Evolutionary conservation across 2,888 invertebrate genomes (phyloP), one percentile per base, ranked within the genome.

Genomic region (Pandemis corylana): DNA sequence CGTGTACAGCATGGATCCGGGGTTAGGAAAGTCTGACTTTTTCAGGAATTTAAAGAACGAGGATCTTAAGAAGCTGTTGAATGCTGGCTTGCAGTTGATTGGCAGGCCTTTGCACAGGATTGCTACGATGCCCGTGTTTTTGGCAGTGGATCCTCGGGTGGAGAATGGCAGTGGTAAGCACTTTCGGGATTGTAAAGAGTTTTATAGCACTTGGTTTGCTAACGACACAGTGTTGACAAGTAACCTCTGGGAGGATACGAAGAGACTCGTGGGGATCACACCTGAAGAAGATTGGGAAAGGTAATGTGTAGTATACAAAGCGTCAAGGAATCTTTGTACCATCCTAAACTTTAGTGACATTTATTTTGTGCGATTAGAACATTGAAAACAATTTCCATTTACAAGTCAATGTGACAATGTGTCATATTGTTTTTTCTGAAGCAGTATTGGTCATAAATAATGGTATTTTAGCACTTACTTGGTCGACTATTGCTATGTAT

Each of bases 1-100:
- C 0, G 96, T 96, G 0, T 97, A 97, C 86, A 97, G 97, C 80
- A 94, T 98, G 82, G 98, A 98, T 91, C 98, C 98, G 0, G 98
- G 98, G 7, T 94, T 97, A 89, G 96, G 97, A 65, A 96, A 96
- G 84, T 96, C 97, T 0, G 96, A 96, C 44, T 97, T 97, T 71
- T 97, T 97, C 95, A 95, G 97, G 67, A 96, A 89, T 76, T 82
- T 81, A 2, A 82, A 85, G 0, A 85, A 79, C 61, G 77, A 80
- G 0, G 64, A 78, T 5, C 76, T 85, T 64, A 85, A 80, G 68
- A 79, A 75, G 7, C 59, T 84, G 5, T 74, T 90, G 0, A 89
- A 86, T 76, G 56, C 71, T 36, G 88, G 82, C 0, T 77, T 91
- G 49, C 67, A 80, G 41, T 78, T 76, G 53, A 79, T 89, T 51